Conservation (phyloP, 2,888 invertebrate species). For the Macrophya annulata region DNA sequence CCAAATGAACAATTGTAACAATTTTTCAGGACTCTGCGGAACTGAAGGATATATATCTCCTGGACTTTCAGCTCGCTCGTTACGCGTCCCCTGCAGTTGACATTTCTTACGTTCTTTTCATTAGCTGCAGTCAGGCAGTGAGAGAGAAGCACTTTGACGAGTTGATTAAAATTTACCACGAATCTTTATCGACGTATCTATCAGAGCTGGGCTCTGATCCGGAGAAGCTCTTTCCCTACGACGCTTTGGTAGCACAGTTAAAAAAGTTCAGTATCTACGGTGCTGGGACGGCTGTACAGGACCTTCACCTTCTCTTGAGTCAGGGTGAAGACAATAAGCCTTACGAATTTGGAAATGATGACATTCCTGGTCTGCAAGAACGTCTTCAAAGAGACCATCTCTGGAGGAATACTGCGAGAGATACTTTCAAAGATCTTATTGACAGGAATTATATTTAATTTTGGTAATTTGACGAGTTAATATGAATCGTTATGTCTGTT, state of each 20-base stretch:
- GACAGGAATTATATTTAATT: slow-evolving; percentile 63
- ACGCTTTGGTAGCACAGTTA: slow-evolving; percentile 68
- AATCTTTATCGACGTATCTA: slow-evolving; percentile 67
- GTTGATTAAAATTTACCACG: slow-evolving; percentile 71
- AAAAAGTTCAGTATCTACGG: slow-evolving; percentile 68
- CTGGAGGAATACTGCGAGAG: slow-evolving; percentile 59
- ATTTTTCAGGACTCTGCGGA: slow-evolving; percentile 58
- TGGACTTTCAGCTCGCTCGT: slow-evolving; percentile 66
- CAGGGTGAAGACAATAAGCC: slow-evolving; percentile 65
- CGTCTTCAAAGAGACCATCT: slow-evolving; percentile 61
- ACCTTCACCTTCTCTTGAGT: slow-evolving; percentile 66
- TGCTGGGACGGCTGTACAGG: slow-evolving; percentile 66
- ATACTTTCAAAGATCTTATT: slow-evolving; percentile 63
- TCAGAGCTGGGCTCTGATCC: slow-evolving; percentile 67
- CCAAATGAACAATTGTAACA: background rate
- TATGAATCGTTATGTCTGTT: too few species aligned
- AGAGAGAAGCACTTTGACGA: slow-evolving; percentile 69
- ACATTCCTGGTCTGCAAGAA: slow-evolving; percentile 54
- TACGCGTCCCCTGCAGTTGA: slow-evolving; percentile 70
- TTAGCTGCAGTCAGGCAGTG: slow-evolving; percentile 68
- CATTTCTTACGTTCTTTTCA: slow-evolving; percentile 73
- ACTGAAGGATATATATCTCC: slow-evolving; percentile 61
- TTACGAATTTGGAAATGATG: slow-evolving; percentile 54
- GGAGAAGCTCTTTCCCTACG: slow-evolving; percentile 69
- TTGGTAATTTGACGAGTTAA: too few species aligned